Percentiles rank a stretch among this genome's conserved stretches.
phyloP scores from a whole-genome alignment of 1,140 invertebrate species.

The Galleria mellonella region DNA sequence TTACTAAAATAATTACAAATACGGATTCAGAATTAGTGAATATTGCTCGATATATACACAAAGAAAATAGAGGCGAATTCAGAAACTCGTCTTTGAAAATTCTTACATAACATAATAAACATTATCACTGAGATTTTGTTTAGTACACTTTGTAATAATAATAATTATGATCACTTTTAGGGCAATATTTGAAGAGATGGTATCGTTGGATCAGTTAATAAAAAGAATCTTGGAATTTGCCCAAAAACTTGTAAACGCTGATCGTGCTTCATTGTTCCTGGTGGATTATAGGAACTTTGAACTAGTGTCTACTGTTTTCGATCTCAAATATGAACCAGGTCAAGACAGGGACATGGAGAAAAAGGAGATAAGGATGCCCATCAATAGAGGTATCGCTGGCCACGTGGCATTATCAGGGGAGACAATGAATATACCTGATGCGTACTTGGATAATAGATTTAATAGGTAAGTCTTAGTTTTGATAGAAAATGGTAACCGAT shows the following conservation, averaged over 20 bases:
- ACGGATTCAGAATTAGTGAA: too few relatives aligned
- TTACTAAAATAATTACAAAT: too few relatives aligned
- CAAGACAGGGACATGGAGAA: constrained; percentile 41
- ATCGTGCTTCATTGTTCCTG: constrained; percentile 86
- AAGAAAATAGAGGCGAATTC: too few relatives aligned
- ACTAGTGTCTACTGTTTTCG: constrained; percentile 88
- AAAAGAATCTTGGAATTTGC: constrained; percentile 90
- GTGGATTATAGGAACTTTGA: constrained; percentile 82
- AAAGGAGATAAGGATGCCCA: constrained; percentile 74
- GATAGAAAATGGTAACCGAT: too few relatives aligned
- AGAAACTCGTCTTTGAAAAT: too few relatives aligned
- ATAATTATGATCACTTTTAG: constrained; percentile 42
- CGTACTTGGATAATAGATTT: constrained; percentile 86
- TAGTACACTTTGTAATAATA: not conserved
- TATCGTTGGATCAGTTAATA: constrained; percentile 87
- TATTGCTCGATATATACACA: too few relatives aligned
- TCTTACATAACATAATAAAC: too few relatives aligned
- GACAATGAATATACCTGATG: constrained; percentile 85
- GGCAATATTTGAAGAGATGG: constrained; percentile 87
- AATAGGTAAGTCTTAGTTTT: constrained; percentile 74
- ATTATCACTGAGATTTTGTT: too few relatives aligned
- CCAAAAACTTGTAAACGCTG: constrained; percentile 86
- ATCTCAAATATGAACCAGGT: constrained; percentile 73
- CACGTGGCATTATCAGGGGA: constrained; percentile 86
- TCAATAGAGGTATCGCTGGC: constrained; percentile 76